These are phyloP conservation scores for Steinernema khuongi DNA, from an alignment of 1,140 invertebrate species.

Conservation along the genomic window DNA sequence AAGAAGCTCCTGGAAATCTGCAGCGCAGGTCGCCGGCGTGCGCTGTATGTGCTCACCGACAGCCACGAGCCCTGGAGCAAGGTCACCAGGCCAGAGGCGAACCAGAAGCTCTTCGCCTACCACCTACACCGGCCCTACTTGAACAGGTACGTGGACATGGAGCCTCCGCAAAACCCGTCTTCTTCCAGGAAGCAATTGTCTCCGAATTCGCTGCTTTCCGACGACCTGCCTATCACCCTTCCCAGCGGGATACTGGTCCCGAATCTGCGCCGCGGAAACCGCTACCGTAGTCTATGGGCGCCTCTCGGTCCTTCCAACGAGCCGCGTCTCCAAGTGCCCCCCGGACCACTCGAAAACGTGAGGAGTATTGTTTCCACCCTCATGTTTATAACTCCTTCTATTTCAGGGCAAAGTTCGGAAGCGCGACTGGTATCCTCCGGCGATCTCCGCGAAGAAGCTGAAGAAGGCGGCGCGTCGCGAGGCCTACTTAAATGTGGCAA, in stretches of 20 bases:
- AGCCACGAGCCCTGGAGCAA: background rate
- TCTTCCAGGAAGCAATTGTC: background rate
- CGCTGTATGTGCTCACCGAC: background rate
- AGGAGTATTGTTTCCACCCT: background rate
- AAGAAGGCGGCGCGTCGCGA: conserved; percentile 2
- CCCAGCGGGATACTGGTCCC: background rate
- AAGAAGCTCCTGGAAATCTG: background rate
- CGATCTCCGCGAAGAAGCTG: background rate
- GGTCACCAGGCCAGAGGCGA: background rate
- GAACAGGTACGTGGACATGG: background rate
- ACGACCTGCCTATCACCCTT: background rate
- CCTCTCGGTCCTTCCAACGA: conserved; percentile 4
- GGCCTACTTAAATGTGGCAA: background rate
- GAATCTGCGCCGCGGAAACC: background rate
- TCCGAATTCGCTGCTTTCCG: background rate
- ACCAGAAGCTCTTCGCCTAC: background rate
- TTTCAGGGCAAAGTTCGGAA: background rate
- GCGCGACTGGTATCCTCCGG: background rate
- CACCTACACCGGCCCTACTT: background rate
- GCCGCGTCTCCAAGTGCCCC: background rate
- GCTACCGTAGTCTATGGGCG: background rate
- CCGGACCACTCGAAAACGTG: background rate
- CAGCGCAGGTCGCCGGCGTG: background rate
- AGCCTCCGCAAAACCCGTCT: background rate
- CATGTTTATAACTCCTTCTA: background rate